A percentile compares a stretch with the other conserved stretches of the same genome.
phyloP scores from a whole-genome alignment of 64 coral and sea anemone genomes.

The Montipora capricornis region DNA sequence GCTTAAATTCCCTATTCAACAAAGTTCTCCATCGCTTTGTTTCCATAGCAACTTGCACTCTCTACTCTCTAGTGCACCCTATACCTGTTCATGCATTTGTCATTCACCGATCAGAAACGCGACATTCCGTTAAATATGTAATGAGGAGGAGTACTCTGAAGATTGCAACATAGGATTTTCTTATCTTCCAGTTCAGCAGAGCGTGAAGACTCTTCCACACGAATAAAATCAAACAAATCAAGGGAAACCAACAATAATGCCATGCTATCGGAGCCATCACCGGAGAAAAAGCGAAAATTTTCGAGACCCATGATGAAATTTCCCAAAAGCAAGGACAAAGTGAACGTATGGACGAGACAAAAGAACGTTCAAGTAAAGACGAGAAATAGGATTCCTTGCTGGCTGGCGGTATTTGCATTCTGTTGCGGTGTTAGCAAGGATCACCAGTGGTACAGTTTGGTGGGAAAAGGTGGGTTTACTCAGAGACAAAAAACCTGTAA shows the following conservation, averaged over 20 bases:
- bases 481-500: background rate
- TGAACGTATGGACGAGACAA: constrained; percentile 37
- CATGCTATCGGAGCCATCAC: background rate
- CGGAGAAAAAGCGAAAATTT: constrained; percentile 16
- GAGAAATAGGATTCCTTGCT: background rate
- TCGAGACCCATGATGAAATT: constrained; percentile 33
- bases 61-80: too few relatives aligned
- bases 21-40: too few relatives aligned
- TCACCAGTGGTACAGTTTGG: constrained; percentile 29
- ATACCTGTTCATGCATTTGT: too few relatives aligned
- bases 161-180: too few relatives aligned
- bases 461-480: constrained; percentile 3
- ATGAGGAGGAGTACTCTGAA: too few relatives aligned
- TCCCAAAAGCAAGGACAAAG: constrained; percentile 43
- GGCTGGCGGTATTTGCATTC: constrained; percentile 13
- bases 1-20: too few relatives aligned
- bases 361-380: background rate
- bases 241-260: constrained; percentile 9
- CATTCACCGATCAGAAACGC: too few relatives aligned
- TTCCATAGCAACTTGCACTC: too few relatives aligned
- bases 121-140: too few relatives aligned
- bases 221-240: constrained; percentile 19
- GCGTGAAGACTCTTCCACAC: constrained; percentile 9
- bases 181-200: background rate
- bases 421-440: constrained; percentile 52